Conservation (phyloP, 92 coral and sea anemone species). For the Umimayanthus chanpuru region DNA sequence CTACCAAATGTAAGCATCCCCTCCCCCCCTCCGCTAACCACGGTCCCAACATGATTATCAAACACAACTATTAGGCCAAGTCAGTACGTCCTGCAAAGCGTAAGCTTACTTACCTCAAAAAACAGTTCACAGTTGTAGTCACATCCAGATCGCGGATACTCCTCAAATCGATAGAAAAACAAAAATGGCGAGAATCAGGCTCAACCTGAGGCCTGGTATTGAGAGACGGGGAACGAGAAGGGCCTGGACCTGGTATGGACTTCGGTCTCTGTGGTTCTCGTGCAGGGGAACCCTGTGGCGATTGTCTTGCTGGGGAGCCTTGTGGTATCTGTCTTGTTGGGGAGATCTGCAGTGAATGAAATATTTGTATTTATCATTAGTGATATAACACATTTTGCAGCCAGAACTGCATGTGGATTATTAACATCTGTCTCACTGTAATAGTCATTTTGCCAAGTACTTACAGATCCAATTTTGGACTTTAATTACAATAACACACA, state of each 20-base stretch:
- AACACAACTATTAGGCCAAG: neutral
- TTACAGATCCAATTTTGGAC: too few relatives aligned
- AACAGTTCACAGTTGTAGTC: constrained; percentile 87
- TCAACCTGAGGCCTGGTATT: constrained; percentile 56
- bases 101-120: constrained; percentile 63
- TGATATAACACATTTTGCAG: too few relatives aligned
- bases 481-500: too few relatives aligned
- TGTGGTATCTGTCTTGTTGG: neutral
- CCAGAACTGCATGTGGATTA: too few relatives aligned
- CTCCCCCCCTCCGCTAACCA: too few relatives aligned
- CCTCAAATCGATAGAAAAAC: constrained; percentile 93
- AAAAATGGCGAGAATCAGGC: constrained; percentile 83
- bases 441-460: too few relatives aligned
- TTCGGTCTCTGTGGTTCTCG: constrained; percentile 20
- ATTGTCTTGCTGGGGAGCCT: constrained; percentile 24
- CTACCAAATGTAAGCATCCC: too few relatives aligned
- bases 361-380: too few relatives aligned
- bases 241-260: constrained; percentile 33
- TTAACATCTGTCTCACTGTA: too few relatives aligned
- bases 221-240: constrained; percentile 44
- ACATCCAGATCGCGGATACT: constrained; percentile 88
- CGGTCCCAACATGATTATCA: too few relatives aligned
- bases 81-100: neutral
- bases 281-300: constrained; percentile 29
- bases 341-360: too few relatives aligned